phyloP scores from a whole-genome alignment of 2,797 vertebrate genomes.

The Gymnopithys bicolor region DNA sequence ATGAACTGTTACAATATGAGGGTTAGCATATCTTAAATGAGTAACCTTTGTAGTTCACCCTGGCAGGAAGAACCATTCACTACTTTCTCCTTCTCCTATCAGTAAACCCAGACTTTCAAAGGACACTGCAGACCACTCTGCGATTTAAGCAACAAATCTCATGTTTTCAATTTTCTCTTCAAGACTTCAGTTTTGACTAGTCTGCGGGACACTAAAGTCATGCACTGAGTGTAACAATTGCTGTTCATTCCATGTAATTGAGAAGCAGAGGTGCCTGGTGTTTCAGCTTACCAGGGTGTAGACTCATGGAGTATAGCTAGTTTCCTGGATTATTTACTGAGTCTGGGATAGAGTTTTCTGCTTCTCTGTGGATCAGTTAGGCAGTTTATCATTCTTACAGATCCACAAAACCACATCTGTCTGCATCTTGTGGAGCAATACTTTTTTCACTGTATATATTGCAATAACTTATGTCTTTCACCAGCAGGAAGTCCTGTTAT shows the following conservation, averaged over 20 bases:
- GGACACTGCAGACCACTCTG: background rate
- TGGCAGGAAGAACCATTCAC: background rate
- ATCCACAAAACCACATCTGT: background rate
- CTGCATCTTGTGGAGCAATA: background rate
- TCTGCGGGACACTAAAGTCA: background rate
- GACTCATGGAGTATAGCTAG: background rate
- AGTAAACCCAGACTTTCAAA: slow-evolving; percentile 24
- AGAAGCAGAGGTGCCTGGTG: background rate
- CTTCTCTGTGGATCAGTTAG: background rate
- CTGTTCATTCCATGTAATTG: background rate
- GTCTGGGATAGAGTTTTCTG: background rate
- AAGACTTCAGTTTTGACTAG: slow-evolving; percentile 12
- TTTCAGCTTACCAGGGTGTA: background rate
- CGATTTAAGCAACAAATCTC: background rate
- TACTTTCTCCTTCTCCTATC: background rate
- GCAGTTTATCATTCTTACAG: background rate
- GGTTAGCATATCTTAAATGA: background rate
- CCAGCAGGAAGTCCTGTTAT: background rate
- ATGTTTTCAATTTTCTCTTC: slow-evolving; percentile 56
- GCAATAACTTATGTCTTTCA: background rate
- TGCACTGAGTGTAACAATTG: background rate
- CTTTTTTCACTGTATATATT: background rate
- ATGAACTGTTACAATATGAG: background rate
- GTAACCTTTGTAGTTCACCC: background rate
- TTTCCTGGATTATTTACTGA: slow-evolving; percentile 16